Conservation (phyloP, 1,140 invertebrate genomes). For the Megathymus violae region DNA sequence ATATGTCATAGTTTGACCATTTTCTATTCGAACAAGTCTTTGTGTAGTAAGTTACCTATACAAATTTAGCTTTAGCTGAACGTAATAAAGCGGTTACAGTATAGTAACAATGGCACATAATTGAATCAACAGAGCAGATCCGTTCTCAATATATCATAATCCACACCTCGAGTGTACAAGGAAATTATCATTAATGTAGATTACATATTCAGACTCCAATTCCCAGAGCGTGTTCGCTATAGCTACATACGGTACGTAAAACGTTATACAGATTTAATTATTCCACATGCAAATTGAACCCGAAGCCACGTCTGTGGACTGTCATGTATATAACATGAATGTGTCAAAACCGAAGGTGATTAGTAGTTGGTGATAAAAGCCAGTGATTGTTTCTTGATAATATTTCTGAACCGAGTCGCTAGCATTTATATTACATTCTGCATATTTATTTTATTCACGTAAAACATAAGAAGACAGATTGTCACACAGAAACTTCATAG, state of each 20-base stretch:
- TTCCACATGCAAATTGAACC: background rate
- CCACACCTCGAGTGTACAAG: background rate
- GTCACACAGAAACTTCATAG: no score
- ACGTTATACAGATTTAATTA: background rate
- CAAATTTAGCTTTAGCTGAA: no score
- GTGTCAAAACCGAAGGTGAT: background rate
- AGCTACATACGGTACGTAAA: background rate
- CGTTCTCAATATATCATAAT: background rate
- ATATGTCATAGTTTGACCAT: no score
- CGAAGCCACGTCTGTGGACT: background rate
- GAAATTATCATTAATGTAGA: background rate
- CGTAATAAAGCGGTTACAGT: no score
- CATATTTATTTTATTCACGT: no score
- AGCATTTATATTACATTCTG: no score
- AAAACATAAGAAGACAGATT: no score
- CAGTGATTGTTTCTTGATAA: no score
- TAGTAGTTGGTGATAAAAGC: no score
- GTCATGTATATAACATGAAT: background rate
- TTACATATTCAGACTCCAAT: background rate
- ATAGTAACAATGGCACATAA: conserved; percentile 57
- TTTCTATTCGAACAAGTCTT: no score
- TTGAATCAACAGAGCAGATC: conserved; percentile 30
- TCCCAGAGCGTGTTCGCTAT: background rate
- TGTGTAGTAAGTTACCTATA: no score
- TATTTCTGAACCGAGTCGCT: no score